These are phyloP conservation scores for Drosophila athabasca DNA, from an alignment of 1,140 invertebrate genomes.

Conservation along the genomic window DNA sequence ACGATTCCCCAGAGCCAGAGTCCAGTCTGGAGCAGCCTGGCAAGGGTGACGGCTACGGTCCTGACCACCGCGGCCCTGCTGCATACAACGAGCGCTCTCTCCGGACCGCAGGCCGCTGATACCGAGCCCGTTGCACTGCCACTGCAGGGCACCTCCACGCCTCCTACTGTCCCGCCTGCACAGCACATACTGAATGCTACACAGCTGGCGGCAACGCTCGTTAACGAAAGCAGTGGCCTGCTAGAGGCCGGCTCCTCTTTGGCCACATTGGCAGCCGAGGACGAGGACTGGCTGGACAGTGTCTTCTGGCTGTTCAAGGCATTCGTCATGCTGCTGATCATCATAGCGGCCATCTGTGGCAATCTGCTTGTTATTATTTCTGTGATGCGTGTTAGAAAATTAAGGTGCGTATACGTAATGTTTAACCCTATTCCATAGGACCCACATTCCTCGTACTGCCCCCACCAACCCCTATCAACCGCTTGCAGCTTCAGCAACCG, in stretches of 20 bases:
- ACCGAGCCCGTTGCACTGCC: conserved; percentile 57
- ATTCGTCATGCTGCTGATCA: conserved; percentile 88
- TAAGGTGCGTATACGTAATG: conserved; percentile 84
- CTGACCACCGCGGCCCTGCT: conserved; percentile 56
- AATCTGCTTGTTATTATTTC: conserved; percentile 92
- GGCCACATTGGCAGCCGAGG: neutral
- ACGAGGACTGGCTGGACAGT: conserved; percentile 83
- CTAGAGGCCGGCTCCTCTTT: conserved; percentile 6
- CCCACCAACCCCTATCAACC: neutral
- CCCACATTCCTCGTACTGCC: too few species aligned
- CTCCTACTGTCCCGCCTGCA: conserved; percentile 49
- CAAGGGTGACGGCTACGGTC: conserved; percentile 46
- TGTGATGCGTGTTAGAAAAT: conserved; percentile 91
- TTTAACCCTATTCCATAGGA: neutral
- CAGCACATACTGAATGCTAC: conserved; percentile 54
- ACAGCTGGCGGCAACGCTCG: conserved; percentile 38
- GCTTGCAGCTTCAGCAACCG: neutral
- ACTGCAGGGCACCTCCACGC: conserved; percentile 64
- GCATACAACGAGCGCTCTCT: conserved; percentile 61
- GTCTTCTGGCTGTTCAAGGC: conserved; percentile 85
- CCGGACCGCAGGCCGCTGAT: conserved; percentile 32
- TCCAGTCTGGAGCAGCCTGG: conserved; percentile 23
- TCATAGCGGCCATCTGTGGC: conserved; percentile 90
- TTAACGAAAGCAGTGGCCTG: conserved; percentile 48
- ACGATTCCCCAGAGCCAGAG: too few species aligned